Evolutionary conservation across 2,888 invertebrate genomes (phyloP), one percentile per base, ranked within the genome.

Genomic region (Tenthredo scrophulariae): DNA sequence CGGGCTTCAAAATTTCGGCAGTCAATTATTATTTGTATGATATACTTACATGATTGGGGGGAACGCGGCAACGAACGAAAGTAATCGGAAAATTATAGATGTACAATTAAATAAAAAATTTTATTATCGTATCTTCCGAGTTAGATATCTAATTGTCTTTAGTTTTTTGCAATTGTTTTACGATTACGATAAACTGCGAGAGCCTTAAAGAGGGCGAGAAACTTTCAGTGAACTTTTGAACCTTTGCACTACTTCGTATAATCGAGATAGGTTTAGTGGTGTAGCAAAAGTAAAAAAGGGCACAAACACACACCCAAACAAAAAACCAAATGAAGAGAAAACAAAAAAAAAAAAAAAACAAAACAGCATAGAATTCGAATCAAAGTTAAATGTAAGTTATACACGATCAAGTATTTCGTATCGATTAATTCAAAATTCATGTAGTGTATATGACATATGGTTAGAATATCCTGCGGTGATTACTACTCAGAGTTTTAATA

Each of bases 181-280:
- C 50, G 29, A 77, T 50, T 77, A 50, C 50, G n/a, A 77, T 77
- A 77, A 50, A 77, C 50, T 77, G 5, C 37, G 0, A 10, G 77
- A 77, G 29, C 29, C n/a, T 18, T 54, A 22, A 0, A 6, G 37
- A 37, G 26, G 40, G 67, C 33, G 40, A 54, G 77, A 54, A 50
- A 77, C 46, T 50, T 77, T 77, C 40, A 15, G 50, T 40, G 77
- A 77, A 77, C 77, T 77, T 77, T 77, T 54, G 29, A 50, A 77
- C 77, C 26, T 33, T 77, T 40, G 50, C 50, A 2, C 46, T 18
- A 74, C 43, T 74, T 43, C n/a, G n/a, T 74, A 43, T 26, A 29
- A 18, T 74, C n/a, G 5, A 43, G 74, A 74, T 43, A 74, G n/a
- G n/a, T n/a, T n/a, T 7, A 7, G 37, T 33, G 37, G 4, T 43